These are phyloP conservation scores for Stegodyphus dumicola DNA, from an alignment of 1,140 invertebrate species.

Conservation along the genomic window DNA sequence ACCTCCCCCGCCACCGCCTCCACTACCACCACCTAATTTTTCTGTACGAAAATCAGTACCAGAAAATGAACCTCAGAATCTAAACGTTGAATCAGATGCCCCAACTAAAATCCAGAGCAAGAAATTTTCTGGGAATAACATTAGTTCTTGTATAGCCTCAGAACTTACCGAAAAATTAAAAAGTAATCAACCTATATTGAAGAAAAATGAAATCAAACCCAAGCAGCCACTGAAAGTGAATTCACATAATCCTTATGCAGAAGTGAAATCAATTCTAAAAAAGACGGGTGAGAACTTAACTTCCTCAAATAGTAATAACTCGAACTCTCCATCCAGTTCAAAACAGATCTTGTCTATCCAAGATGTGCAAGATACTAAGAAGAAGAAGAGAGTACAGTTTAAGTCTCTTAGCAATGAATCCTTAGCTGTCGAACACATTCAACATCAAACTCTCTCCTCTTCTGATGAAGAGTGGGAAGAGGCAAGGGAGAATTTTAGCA, in stretches of 20 bases:
- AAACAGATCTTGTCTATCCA: neutral
- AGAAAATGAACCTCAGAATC: neutral
- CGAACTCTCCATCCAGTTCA: neutral
- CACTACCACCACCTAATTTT: conserved; percentile 48
- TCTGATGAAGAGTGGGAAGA: conserved; percentile 58
- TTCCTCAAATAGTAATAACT: neutral
- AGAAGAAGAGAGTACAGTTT: conserved; percentile 51
- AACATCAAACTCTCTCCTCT: conserved; percentile 22
- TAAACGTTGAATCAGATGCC: neutral
- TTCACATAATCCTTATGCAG: conserved; percentile 53
- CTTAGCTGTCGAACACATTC: conserved; percentile 23
- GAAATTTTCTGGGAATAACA: neutral
- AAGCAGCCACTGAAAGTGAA: conserved; percentile 31
- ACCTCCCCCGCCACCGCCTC: conserved; percentile 33
- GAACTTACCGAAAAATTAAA: conserved; percentile 44
- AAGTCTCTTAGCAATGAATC: conserved; percentile 38
- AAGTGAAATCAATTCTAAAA: conserved; percentile 64
- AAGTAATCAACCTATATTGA: conserved; percentile 41
- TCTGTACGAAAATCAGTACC: neutral
- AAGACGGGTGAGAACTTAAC: conserved; percentile 46
- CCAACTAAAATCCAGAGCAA: neutral
- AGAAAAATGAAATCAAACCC: conserved; percentile 36
- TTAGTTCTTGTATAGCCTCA: conserved; percentile 30
- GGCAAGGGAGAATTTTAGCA: conserved; percentile 35
- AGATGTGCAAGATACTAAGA: neutral